Evolutionary conservation across 2,113 vertebrate genomes (phyloP).

Genomic region (Ciconia stormi): DNA sequence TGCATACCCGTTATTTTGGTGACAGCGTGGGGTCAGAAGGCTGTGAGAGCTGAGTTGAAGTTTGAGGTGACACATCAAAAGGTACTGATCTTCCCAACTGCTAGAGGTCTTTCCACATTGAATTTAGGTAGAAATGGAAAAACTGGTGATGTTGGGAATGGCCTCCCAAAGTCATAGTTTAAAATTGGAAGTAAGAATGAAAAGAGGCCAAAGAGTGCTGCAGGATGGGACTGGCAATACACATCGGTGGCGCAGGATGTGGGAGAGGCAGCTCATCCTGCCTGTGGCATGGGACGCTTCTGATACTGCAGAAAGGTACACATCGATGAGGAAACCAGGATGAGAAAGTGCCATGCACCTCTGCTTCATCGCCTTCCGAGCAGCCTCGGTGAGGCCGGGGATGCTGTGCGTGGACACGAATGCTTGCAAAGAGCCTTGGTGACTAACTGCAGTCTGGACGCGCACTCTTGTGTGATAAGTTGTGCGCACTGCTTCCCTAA

Average conservation of each 20-base stretch:
- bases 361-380: background rate
- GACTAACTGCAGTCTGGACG: background rate
- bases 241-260: background rate
- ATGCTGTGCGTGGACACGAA: fast-evolving
- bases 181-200: background rate
- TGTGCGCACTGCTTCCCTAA: background rate
- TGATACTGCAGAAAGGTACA: background rate
- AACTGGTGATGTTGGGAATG: fast-evolving
- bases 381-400: fast-evolving
- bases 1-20: background rate
- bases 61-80: background rate
- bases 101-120: background rate
- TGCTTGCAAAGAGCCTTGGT: background rate
- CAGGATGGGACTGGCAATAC: background rate
- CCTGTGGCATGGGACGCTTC: fast-evolving
- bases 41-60: background rate
- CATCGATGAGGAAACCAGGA: background rate
- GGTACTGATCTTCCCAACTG: background rate
- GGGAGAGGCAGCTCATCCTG: background rate
- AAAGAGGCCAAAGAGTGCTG: background rate
- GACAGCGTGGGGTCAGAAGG: background rate
- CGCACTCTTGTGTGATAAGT: fast-evolving
- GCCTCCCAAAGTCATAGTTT: background rate
- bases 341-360: fast-evolving
- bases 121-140: background rate